Conservation (phyloP, 2,888 invertebrate genomes). For the Tipula vernalis region DNA sequence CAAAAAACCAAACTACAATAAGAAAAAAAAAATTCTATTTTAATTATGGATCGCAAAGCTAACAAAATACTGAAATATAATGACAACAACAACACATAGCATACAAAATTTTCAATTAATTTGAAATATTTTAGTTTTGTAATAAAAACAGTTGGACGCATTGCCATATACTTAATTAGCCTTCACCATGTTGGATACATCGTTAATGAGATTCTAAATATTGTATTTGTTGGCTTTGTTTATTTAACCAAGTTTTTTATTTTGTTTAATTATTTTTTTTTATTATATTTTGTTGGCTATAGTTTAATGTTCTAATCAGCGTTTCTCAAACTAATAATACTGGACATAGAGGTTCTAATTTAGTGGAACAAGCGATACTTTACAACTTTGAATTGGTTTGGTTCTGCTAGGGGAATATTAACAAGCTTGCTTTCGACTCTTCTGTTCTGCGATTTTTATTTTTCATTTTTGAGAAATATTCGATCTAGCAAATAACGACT, state of each 20-base stretch:
- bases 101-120: neutral
- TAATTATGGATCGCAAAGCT: neutral
- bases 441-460: too few relatives aligned
- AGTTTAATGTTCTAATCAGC: too few relatives aligned
- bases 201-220: slow-evolving; percentile 6
- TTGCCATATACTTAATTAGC: neutral
- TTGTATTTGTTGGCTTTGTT: neutral
- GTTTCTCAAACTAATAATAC: too few relatives aligned
- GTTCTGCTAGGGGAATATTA: too few relatives aligned
- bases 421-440: too few relatives aligned
- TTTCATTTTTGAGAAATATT: too few relatives aligned
- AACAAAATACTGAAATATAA: neutral
- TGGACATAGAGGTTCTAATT: too few relatives aligned
- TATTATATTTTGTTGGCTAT: too few relatives aligned
- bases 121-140: neutral
- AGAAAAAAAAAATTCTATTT: too few relatives aligned
- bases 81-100: neutral
- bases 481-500: too few relatives aligned
- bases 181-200: slow-evolving; percentile 5
- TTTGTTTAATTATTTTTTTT: neutral
- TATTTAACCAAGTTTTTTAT: neutral
- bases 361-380: too few relatives aligned
- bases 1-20: neutral
- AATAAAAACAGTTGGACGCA: slow-evolving; percentile 6
- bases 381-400: too few relatives aligned